Base-by-base conservation (phyloP, 2,888 invertebrate genomes). In the Anagyrus pseudococci region DNA sequence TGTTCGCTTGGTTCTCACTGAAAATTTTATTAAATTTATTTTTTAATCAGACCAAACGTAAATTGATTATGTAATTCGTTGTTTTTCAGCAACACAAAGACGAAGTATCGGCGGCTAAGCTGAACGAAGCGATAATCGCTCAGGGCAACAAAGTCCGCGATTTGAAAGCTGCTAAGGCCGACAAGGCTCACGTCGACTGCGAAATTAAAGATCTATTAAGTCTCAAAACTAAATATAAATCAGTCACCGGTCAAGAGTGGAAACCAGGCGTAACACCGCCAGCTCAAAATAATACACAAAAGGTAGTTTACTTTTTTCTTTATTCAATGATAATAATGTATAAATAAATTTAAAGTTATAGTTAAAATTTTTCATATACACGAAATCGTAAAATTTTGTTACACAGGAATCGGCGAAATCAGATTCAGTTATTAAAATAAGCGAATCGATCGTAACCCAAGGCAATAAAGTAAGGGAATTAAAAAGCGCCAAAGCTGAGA, bases 161-260 rank as follows among this genome's bases (percentile, higher is more conserved):
- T 15, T 56, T 77, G 13, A 79, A 77, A 65, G 26, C 69, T 17
- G 69, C 70, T 25, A 73, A 74, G 63, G 72, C 75, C 13, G 77
- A 72, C 17, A 76, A 76, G 49, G 54, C 68, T 1, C 68, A 75
- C 2, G 75, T 89, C 43, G 87, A 88, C 67, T 81, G 80, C 1
- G 88, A 84, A 70, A 87, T 86, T 1, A 85, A 87, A 75, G 80
- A 77, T 64, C 81, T 90, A 29, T 79, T 88, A 58, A 83, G 83
- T n/a, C 75, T 73, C 7, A 73, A 72, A 57, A 52, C 70, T 22
- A 67, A 83, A 54, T 85, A 82, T 71, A 84, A 85, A 73, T 71
- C 73, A 19, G 68, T 77, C 49, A 83, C 84, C 1, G 85, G 84
- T 1, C 73, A 79, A 0, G 83, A 84, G 17, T 85, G 76, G 77